Evolutionary conservation across 2,888 invertebrate genomes (phyloP).

Genomic region (Zygaena filipendulae): DNA sequence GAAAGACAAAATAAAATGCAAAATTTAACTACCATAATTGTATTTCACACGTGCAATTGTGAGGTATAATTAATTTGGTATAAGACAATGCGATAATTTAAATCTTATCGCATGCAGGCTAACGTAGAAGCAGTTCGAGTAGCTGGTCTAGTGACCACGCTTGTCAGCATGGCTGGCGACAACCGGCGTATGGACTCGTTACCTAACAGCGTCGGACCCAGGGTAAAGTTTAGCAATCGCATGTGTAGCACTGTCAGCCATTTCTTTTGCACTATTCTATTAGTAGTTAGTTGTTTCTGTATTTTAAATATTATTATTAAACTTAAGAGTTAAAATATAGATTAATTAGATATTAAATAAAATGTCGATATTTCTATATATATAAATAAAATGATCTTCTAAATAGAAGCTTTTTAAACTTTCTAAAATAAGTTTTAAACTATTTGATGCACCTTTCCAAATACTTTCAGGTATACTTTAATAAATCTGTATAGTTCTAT

Average conservation of each 20-base stretch:
- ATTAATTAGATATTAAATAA: not conserved
- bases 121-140: conserved; percentile 87
- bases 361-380: no score
- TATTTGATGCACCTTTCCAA: no score
- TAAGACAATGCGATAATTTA: conserved; percentile 42
- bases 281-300: not conserved
- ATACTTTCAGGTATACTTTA: no score
- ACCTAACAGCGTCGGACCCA: conserved; percentile 64
- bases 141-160: conserved; percentile 83
- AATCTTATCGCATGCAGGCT: conserved; percentile 71
- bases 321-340: not conserved
- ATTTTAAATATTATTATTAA: conserved; percentile 1
- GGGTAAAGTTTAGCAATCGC: conserved; percentile 35
- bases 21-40: no score
- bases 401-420: no score
- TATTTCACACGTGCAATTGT: no score
- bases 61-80: conserved; percentile 14
- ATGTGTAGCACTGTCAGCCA: no score
- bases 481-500: no score
- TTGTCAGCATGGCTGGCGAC: conserved; percentile 84
- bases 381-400: no score
- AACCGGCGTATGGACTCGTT: conserved; percentile 60
- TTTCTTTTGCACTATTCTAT: no score
- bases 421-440: no score
- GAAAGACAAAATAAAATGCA: no score